A percentile compares a stretch with the other conserved stretches of the same genome.
These are phyloP conservation scores for Aphelocoma californica DNA, from an alignment of 2,797 vertebrate genomes.

Conservation along the genomic window DNA sequence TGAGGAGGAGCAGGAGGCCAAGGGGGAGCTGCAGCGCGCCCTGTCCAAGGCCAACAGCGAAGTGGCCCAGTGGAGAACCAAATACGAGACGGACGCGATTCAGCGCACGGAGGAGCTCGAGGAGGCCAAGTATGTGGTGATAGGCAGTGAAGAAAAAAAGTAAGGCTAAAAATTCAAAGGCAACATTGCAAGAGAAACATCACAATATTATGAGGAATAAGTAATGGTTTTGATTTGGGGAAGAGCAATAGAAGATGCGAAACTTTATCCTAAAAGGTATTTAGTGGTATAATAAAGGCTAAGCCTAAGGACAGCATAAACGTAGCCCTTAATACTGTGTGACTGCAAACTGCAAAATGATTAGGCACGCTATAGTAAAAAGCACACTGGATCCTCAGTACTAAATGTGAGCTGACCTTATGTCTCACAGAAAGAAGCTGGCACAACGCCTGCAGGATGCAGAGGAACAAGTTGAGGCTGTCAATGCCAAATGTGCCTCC, in stretches of 20 bases:
- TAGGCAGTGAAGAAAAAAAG: not conserved
- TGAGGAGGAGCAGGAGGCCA: not conserved
- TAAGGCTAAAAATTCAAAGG: not conserved
- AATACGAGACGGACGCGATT: not conserved
- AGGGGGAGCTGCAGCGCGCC: not conserved
- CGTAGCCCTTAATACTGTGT: not conserved
- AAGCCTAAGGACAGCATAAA: not conserved
- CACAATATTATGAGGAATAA: not conserved
- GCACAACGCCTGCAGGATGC: conserved; percentile 76
- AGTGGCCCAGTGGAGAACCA: not conserved
- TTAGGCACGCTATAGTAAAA: not conserved
- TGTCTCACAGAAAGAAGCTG: conserved; percentile 69
- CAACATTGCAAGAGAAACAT: not conserved
- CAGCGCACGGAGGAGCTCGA: not conserved
- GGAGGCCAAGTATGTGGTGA: not conserved
- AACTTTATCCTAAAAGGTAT: not conserved
- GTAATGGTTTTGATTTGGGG: too few species aligned
- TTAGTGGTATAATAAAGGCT: not conserved
- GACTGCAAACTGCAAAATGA: not conserved
- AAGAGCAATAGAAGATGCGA: not conserved
- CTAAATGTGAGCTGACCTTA: not conserved
- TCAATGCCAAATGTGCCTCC: conserved; percentile 61
- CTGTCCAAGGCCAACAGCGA: not conserved
- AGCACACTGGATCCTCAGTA: not conserved
- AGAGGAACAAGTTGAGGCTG: conserved; percentile 78